These are phyloP conservation scores for Hepsetus odoe DNA, from an alignment of 2,113 vertebrate genomes.

Conservation along the genomic window DNA sequence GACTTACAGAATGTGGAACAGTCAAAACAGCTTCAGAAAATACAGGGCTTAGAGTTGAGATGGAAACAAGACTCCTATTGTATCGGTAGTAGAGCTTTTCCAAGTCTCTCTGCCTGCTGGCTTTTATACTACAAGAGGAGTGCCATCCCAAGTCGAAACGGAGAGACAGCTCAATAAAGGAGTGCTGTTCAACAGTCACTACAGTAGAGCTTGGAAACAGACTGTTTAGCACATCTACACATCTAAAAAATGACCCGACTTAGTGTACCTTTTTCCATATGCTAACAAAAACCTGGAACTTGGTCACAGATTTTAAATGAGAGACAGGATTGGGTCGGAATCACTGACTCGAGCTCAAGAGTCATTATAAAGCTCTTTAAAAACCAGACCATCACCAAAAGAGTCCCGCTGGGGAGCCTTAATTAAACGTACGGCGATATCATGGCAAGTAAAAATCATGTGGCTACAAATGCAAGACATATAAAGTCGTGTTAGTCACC, in stretches of 20 bases:
- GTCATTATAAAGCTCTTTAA: background rate
- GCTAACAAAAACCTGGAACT: background rate
- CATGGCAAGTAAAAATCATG: background rate
- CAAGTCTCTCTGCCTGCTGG: constrained; percentile 38
- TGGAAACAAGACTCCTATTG: constrained; percentile 50
- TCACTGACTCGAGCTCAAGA: background rate
- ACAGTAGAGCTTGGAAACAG: background rate
- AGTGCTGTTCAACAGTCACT: background rate
- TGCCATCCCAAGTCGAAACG: constrained; percentile 32
- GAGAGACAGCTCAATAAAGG: constrained; percentile 38
- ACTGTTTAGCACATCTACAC: background rate
- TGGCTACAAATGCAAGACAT: background rate
- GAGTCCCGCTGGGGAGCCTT: background rate
- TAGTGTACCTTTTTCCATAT: background rate
- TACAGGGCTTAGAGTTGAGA: constrained; percentile 19
- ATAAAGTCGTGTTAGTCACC: background rate
- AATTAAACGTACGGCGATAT: background rate
- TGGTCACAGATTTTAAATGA: background rate
- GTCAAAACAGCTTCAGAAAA: constrained; percentile 47
- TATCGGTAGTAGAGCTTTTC: constrained; percentile 9
- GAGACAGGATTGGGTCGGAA: background rate
- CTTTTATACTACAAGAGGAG: constrained; percentile 31
- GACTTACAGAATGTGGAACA: constrained; percentile 35
- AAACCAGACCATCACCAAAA: background rate
- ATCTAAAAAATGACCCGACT: background rate